These are phyloP conservation scores for Steatornis caripensis DNA, from an alignment of 2,113 vertebrate species.

Conservation along the genomic window DNA sequence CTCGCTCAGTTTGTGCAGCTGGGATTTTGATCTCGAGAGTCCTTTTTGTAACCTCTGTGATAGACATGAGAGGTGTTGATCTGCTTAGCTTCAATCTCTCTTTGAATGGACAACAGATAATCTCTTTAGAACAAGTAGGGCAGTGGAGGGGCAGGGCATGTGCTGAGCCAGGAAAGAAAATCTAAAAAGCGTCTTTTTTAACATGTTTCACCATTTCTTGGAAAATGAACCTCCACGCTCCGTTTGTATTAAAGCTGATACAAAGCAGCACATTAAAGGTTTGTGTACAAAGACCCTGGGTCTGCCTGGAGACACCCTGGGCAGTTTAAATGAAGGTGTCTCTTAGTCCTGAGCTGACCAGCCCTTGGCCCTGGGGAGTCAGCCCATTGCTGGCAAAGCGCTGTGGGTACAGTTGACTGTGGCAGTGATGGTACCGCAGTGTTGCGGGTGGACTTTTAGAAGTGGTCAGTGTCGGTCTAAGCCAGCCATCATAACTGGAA, in stretches of 20 bases:
- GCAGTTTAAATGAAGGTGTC: background rate
- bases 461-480: background rate
- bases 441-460: background rate
- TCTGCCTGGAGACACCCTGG: background rate
- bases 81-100: conserved; percentile 85
- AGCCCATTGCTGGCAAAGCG: background rate
- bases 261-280: background rate
- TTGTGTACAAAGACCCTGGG: background rate
- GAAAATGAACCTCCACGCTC: background rate
- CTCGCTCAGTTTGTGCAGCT: background rate
- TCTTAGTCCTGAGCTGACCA: background rate
- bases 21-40: conserved; percentile 12
- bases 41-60: conserved; percentile 63
- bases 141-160: background rate
- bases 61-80: conserved; percentile 69
- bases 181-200: background rate
- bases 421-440: background rate
- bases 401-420: background rate
- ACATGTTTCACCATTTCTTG: background rate
- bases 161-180: background rate
- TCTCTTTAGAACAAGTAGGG: conserved; percentile 79
- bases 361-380: background rate
- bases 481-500: background rate
- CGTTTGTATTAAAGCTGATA: background rate
- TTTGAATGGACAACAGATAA: conserved; percentile 76